A percentile compares a stretch with the other conserved stretches of the same genome.
phyloP scores from a whole-genome alignment of 2,797 vertebrate species.

The Sphenodon punctatus region DNA sequence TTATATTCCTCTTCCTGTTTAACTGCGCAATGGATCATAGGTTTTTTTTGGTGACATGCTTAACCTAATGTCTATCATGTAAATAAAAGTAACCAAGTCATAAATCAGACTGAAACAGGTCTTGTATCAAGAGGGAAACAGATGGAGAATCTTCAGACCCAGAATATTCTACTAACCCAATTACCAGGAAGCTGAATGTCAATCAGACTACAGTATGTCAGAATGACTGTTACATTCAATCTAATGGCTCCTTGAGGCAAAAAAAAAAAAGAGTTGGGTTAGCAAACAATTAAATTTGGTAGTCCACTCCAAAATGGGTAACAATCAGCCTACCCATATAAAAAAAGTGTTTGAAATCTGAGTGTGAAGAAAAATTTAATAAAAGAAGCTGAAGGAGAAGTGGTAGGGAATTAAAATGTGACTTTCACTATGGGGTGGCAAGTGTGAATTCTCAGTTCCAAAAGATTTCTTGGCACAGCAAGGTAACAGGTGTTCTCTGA shows the following conservation, averaged over 20 bases:
- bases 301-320: conserved; percentile 49
- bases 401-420: not conserved
- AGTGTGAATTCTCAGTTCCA: not conserved
- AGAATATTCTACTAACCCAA: conserved; percentile 48
- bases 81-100: conserved; percentile 32
- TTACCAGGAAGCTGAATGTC: conserved; percentile 57
- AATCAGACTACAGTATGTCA: conserved; percentile 36
- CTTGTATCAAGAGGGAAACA: conserved; percentile 52
- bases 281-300: conserved; percentile 56
- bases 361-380: conserved; percentile 37
- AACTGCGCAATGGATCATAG: no score
- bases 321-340: conserved; percentile 11
- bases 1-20: no score
- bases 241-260: conserved; percentile 61
- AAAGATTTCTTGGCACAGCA: conserved; percentile 32
- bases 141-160: conserved; percentile 32
- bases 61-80: conserved; percentile 29
- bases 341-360: conserved; percentile 35
- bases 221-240: conserved; percentile 63
- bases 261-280: conserved; percentile 52
- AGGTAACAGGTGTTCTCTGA: conserved; percentile 18
- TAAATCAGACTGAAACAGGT: conserved; percentile 41
- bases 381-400: conserved; percentile 28
- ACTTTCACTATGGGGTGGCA: not conserved
- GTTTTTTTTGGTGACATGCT: not conserved